These are phyloP conservation scores for Synergus japonicus DNA, from an alignment of 2,888 invertebrate genomes.

Conservation along the genomic window DNA sequence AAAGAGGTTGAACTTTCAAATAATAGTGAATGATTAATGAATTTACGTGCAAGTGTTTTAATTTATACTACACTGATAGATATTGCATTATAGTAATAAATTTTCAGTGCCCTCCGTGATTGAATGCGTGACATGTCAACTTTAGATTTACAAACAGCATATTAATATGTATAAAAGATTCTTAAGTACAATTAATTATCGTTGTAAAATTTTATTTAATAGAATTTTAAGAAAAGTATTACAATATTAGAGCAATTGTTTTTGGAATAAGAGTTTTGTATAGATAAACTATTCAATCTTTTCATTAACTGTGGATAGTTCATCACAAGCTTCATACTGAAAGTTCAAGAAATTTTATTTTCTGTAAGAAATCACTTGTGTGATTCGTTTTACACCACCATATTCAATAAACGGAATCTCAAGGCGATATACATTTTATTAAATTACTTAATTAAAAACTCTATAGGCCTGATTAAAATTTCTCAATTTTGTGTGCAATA, in stretches of 20 bases:
- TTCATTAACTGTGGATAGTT: not conserved
- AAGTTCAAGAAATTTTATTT: not conserved
- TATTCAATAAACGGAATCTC: not conserved
- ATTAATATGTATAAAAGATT: not conserved
- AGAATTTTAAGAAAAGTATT: not conserved
- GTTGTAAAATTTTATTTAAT: not conserved
- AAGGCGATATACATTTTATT: not conserved
- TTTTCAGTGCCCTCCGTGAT: not conserved
- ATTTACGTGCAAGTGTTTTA: not conserved
- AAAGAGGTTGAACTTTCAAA: not conserved
- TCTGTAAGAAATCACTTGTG: conserved; percentile 2
- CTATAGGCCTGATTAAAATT: too few species aligned
- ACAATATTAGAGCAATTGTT: not conserved
- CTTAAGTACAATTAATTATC: not conserved
- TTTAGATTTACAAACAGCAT: not conserved
- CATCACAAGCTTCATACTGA: not conserved
- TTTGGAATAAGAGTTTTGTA: not conserved
- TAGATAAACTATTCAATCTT: not conserved
- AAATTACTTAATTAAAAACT: too few species aligned
- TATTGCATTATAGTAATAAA: not conserved
- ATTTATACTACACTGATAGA: not conserved
- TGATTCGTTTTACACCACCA: not conserved
- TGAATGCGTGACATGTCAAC: not conserved
- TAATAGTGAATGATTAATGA: not conserved
- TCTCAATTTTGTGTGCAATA: too few species aligned